These are phyloP conservation scores for Asteroscopus sphinx DNA, from an alignment of 2,888 invertebrate species.

Conservation along the genomic window DNA sequence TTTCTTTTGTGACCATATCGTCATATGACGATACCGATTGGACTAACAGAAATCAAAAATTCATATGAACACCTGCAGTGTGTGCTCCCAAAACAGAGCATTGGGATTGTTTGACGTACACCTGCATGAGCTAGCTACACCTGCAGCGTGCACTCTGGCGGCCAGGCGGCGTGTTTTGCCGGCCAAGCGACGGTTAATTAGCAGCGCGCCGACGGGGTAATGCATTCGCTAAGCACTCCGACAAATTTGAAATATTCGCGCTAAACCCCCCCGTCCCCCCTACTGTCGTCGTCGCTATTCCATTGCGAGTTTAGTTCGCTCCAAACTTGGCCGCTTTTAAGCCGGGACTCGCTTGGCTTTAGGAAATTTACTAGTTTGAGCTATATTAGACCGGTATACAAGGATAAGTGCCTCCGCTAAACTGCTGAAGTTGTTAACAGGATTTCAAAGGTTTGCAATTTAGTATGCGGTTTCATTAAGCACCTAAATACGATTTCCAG, in stretches of 20 bases:
- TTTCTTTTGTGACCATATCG: not conserved
- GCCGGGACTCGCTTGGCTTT: constrained; percentile 61
- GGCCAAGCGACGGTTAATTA: constrained; percentile 18
- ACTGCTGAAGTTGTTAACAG: constrained; percentile 65
- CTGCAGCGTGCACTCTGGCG: not conserved
- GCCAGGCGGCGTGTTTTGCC: not conserved
- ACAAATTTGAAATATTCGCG: constrained; percentile 58
- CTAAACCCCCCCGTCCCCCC: constrained; percentile 20
- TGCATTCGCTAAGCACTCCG: constrained; percentile 53
- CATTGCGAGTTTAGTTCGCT: constrained; percentile 57
- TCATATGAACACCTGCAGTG: not conserved
- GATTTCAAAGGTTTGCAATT: constrained; percentile 63
- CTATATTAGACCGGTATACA: constrained; percentile 59
- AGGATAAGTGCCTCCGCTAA: constrained; percentile 59
- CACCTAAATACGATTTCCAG: constrained; percentile 36
- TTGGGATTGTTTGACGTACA: not conserved
- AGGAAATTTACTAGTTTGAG: constrained; percentile 60
- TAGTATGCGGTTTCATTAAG: constrained; percentile 56
- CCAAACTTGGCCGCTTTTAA: constrained; percentile 62
- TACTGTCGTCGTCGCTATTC: constrained; percentile 47
- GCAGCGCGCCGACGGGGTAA: constrained; percentile 34
- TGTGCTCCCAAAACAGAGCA: not conserved
- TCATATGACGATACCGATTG: not conserved
- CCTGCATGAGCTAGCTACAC: not conserved
- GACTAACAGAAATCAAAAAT: constrained; percentile 1